These are phyloP conservation scores for Montipora capricornis DNA, from an alignment of 64 coral and sea anemone genomes.

Conservation along the genomic window DNA sequence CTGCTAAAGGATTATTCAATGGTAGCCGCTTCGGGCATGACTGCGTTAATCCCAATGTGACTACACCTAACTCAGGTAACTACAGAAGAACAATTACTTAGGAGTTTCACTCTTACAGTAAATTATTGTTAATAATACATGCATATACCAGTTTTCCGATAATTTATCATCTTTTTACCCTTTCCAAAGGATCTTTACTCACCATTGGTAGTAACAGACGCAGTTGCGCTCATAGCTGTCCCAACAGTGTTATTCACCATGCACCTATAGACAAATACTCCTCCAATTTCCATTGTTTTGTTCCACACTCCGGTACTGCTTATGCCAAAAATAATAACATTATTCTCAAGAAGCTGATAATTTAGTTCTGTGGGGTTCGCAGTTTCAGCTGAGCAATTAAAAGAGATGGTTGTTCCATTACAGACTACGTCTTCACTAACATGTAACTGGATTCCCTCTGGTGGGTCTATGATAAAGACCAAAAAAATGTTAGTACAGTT, in stretches of 20 bases:
- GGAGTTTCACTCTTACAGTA: no score
- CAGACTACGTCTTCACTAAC: no score
- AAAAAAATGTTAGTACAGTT: no score
- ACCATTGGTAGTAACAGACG: not conserved
- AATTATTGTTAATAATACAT: no score
- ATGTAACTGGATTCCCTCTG: not conserved
- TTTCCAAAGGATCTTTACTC: not conserved
- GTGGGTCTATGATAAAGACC: not conserved
- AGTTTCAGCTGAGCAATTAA: not conserved
- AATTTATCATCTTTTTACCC: no score
- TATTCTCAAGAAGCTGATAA: conserved; percentile 23
- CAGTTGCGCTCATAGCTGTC: not conserved
- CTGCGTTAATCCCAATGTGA: no score
- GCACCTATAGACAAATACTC: not conserved
- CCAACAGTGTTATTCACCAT: not conserved
- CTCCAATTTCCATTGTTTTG: not conserved
- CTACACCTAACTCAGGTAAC: no score
- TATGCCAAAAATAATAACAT: not conserved
- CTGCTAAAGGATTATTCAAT: no score
- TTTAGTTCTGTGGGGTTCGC: not conserved
- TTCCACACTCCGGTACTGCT: not conserved
- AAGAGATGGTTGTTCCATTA: not conserved
- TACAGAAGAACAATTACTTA: no score
- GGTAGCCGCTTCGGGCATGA: no score
- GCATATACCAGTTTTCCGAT: no score